Base-by-base conservation (phyloP, 2,797 vertebrate species). In the Sebastes ruberrimus region DNA sequence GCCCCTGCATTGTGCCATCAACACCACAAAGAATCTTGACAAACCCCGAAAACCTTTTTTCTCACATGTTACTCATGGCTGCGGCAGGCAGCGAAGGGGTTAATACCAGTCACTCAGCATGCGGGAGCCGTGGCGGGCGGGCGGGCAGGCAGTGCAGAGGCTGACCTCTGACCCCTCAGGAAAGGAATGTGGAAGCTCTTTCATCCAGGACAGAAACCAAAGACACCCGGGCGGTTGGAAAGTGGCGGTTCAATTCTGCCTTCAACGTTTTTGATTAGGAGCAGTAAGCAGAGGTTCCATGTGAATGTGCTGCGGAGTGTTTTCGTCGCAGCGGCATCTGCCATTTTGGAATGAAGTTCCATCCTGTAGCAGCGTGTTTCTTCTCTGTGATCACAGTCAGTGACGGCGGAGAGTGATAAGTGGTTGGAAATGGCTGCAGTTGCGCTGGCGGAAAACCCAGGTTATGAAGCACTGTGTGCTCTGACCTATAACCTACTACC, bases 151-250 rank as follows among this genome's bases (percentile, higher is more conserved):
- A 93, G 92, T 90, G 93, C 92, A 93, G 93, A 92, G 89, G 81
- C 78, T 94, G 94, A 95, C 94, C 95, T 94, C 90, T 96, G 94
- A 96, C 94, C 95, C 84, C 46, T 23, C 74, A 93, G 93, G 90
- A 93, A 93, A 95, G 95, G 95, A 96, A 96, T 96, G 95, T 95
- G 94, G 94, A 96, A 96, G 94, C 94, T 94, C 94, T 95, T 96
- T 96, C 93, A 96, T 96, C 95, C 95, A 88, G 88, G 94, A 95
- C 93, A 94, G 95, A 94, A 95, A 95, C 91, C 91, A 94, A 93
- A 95, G 92, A 92, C 94, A 94, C 90, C 88, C 92, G 68, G 92
- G 90, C 90, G 59, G 84, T 91, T 92, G 84, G 89, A 90, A 87
- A 91, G 89, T 86, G 91, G 92, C 88, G 74, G 89, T 87, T 93